phyloP scores from a whole-genome alignment of 2,888 invertebrate species.

The Schizaphis graminum region DNA sequence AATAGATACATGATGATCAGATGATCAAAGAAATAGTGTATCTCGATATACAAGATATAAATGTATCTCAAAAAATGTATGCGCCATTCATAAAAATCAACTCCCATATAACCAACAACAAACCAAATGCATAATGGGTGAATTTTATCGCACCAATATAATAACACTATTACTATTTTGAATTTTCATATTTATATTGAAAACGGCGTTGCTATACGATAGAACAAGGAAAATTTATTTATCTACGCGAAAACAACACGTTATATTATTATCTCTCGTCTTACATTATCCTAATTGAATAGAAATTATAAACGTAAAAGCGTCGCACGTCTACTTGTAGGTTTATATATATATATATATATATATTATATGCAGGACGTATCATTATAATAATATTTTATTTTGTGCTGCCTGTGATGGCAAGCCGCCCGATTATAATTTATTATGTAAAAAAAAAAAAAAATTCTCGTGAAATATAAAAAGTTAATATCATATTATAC shows the following conservation, averaged over 20 bases:
- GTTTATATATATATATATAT: no score
- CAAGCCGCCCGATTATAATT: conserved; percentile 24
- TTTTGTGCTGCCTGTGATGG: conserved; percentile 11
- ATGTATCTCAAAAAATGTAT: not conserved
- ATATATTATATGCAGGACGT: not conserved
- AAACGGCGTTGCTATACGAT: not conserved
- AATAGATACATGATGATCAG: not conserved
- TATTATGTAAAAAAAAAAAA: conserved; percentile 3
- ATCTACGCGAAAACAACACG: not conserved
- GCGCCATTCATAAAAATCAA: not conserved
- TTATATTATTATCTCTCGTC: not conserved
- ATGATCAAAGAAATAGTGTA: no score
- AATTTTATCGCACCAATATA: not conserved
- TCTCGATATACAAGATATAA: not conserved
- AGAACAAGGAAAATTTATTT: not conserved
- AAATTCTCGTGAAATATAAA: not conserved
- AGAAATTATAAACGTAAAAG: not conserved
- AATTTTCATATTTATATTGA: not conserved
- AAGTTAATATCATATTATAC: not conserved
- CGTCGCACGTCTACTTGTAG: not conserved
- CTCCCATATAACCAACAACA: not conserved
- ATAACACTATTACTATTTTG: no score
- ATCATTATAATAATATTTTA: not conserved
- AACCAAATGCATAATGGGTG: not conserved
- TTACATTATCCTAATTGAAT: not conserved